Percentiles rank a stretch among this genome's conserved stretches.
These are phyloP conservation scores for Acholoe squamosa DNA, from an alignment of 2,888 invertebrate genomes.

Conservation along the genomic window DNA sequence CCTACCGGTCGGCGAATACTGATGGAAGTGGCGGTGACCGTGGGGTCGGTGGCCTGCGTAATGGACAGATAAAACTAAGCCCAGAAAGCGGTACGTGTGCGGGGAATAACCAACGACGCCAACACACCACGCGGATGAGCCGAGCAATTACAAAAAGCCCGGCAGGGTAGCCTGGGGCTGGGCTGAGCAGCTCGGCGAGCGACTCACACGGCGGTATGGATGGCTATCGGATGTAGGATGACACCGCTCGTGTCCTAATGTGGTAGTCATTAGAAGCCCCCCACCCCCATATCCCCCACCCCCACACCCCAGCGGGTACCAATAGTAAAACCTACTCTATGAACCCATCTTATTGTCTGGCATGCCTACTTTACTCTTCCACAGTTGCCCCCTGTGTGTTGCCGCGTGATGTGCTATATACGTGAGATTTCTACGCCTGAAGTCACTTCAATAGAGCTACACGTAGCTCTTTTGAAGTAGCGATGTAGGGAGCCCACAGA, in stretches of 20 bases:
- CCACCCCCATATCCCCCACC: not conserved
- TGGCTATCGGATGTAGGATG: not conserved
- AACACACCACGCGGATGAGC: conserved; percentile 32
- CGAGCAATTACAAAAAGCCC: conserved; percentile 27
- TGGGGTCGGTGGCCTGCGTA: not conserved
- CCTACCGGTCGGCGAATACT: conserved; percentile 17
- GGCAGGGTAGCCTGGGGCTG: not conserved
- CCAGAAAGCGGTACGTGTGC: conserved; percentile 46
- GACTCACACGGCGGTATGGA: not conserved
- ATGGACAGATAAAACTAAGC: conserved; percentile 52
- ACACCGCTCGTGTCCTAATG: conserved; percentile 31
- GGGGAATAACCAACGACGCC: conserved; percentile 27
- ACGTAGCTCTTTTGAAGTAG: not conserved
- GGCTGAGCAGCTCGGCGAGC: not conserved
- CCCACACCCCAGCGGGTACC: too few relatives aligned
- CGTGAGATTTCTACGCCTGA: not conserved
- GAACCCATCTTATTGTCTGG: too few relatives aligned
- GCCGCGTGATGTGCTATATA: not conserved
- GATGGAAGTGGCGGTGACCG: not conserved
- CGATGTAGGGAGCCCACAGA: not conserved
- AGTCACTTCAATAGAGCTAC: not conserved
- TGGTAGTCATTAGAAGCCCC: not conserved
- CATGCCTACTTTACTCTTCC: not conserved
- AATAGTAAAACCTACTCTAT: too few relatives aligned
- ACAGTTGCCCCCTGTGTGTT: not conserved